Percentiles rank a stretch among this genome's conserved stretches.
These are phyloP conservation scores for Catocala sponsa DNA, from an alignment of 2,888 invertebrate species.

Conservation along the genomic window DNA sequence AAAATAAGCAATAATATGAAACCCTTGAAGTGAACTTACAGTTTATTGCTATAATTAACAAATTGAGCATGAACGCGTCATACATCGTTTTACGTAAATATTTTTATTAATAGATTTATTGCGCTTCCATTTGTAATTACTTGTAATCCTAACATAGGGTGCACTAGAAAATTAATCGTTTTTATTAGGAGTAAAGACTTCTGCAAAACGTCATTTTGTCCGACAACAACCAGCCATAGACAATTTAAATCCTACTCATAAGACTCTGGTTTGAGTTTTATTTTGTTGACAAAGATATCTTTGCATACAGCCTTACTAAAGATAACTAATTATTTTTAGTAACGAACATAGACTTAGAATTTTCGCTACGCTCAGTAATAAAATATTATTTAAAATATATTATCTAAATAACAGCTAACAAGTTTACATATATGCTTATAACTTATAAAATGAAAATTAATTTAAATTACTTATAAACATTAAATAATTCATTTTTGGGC, in stretches of 20 bases:
- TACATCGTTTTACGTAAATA: conserved; percentile 55
- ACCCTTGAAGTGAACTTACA: conserved; percentile 74
- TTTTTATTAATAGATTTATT: conserved; percentile 49
- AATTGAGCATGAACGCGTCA: conserved; percentile 51
- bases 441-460: too few species aligned
- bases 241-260: conserved; percentile 18
- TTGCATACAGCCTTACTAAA: conserved; percentile 14
- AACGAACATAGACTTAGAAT: too few species aligned
- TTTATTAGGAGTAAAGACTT: conserved; percentile 47
- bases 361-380: too few species aligned
- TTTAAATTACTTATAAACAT: too few species aligned
- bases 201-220: conserved; percentile 64
- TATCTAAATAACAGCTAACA: too few species aligned
- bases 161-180: conserved; percentile 51
- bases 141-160: conserved; percentile 37
- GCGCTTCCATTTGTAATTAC: conserved; percentile 47
- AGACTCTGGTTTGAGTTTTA: not conserved
- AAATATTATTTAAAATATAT: too few species aligned
- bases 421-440: too few species aligned
- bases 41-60: conserved; percentile 61
- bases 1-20: conserved; percentile 66
- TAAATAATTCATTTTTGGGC: too few species aligned
- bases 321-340: not conserved
- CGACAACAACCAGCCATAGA: conserved; percentile 57
- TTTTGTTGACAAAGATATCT: conserved; percentile 2